phyloP scores from a whole-genome alignment of 2,888 invertebrate genomes.

The Noctuana brunneofusca region DNA sequence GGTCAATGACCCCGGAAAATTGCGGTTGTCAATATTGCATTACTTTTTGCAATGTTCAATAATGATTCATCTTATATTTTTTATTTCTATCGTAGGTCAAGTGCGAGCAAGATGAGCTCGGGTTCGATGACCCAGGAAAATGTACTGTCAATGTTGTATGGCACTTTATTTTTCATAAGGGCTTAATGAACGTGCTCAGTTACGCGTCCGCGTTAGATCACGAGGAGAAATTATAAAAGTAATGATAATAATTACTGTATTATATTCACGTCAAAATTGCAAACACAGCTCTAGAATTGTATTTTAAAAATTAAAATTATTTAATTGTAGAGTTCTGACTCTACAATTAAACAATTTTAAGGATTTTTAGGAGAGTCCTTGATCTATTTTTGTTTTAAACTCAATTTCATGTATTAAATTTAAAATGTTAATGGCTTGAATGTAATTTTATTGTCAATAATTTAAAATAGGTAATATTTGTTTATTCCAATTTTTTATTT shows the following conservation, averaged over 20 bases:
- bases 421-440: not conserved
- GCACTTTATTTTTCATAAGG: conserved; percentile 32
- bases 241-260: conserved; percentile 1
- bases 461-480: too few relatives aligned
- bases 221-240: not conserved
- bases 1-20: conserved; percentile 74
- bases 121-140: conserved; percentile 32
- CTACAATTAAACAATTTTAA: too few relatives aligned
- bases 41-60: conserved; percentile 19
- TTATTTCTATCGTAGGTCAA: conserved; percentile 32
- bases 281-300: not conserved
- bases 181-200: conserved; percentile 25
- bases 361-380: not conserved
- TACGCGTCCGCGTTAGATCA: conserved; percentile 3
- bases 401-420: not conserved
- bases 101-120: conserved; percentile 23
- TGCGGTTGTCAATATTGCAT: conserved; percentile 16
- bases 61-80: conserved; percentile 24
- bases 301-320: not conserved
- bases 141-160: conserved; percentile 30
- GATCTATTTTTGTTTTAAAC: not conserved
- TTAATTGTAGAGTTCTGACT: not conserved
- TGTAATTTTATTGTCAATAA: too few relatives aligned
- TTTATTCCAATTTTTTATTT: too few relatives aligned
- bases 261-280: not conserved